Percentiles rank a stretch among this genome's conserved stretches.
Evolutionary conservation across 64 coral and sea anemone genomes (phyloP).

Genomic region (Pachyseris speciosa): DNA sequence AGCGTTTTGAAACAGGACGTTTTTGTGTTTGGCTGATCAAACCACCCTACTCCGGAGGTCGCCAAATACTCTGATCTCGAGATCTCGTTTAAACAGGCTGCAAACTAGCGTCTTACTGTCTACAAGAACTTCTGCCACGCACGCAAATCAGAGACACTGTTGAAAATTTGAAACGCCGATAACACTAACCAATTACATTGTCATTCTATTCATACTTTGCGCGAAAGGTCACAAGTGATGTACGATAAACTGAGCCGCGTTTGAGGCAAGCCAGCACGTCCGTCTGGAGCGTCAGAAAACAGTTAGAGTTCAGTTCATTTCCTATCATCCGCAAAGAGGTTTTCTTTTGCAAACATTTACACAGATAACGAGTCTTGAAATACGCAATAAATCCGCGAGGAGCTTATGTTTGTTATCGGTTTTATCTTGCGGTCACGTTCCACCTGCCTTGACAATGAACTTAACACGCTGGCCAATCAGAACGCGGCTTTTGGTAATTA

Average conservation of each 20-base stretch:
- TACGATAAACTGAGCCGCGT: constrained; percentile 6
- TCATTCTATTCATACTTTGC: constrained; percentile 78
- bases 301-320: constrained; percentile 57
- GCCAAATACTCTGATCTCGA: constrained; percentile 34
- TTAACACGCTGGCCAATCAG: constrained; percentile 56
- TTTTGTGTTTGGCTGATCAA: background rate
- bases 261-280: background rate
- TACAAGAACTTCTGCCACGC: constrained; percentile 63
- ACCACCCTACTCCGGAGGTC: constrained; percentile 25
- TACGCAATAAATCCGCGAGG: constrained; percentile 71
- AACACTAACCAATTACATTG: constrained; percentile 81
- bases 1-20: constrained; percentile 39
- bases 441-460: constrained; percentile 87
- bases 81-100: constrained; percentile 99
- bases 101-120: constrained; percentile 84
- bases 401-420: constrained; percentile 69
- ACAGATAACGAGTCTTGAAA: constrained; percentile 57
- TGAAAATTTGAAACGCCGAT: constrained; percentile 79
- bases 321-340: constrained; percentile 52
- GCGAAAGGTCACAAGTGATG: constrained; percentile 66
- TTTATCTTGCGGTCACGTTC: constrained; percentile 88
- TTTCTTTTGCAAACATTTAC: constrained; percentile 76
- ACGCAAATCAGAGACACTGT: constrained; percentile 76
- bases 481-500: constrained; percentile 56
- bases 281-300: background rate